Evolutionary conservation across 1,140 invertebrate species (phyloP).

Genomic region (Caenorhabditis latens): DNA sequence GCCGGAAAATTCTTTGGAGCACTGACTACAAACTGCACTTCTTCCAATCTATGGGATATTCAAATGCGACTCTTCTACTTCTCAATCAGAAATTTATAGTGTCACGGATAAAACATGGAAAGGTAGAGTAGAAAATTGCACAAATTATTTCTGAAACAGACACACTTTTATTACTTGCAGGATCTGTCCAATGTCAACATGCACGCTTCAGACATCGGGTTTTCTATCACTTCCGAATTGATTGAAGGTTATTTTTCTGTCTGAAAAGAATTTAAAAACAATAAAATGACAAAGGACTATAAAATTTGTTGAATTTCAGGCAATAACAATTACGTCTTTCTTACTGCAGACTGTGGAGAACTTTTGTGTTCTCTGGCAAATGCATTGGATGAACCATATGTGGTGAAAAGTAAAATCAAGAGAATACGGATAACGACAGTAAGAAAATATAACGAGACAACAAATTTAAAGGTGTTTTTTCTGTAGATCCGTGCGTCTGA

Average conservation of each 20-base stretch:
- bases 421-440: neutral
- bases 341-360: constrained; percentile 49
- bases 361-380: constrained; percentile 5
- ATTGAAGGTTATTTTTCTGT: constrained; percentile 23
- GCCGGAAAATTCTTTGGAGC: constrained; percentile 27
- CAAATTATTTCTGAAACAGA: no score
- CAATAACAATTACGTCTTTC: constrained; percentile 45
- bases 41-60: constrained; percentile 42
- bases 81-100: constrained; percentile 22
- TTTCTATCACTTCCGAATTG: constrained; percentile 40
- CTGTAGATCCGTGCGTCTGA: constrained; percentile 21
- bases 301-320: constrained; percentile 10
- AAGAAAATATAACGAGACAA: neutral
- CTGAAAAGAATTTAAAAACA: neutral
- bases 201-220: constrained; percentile 48
- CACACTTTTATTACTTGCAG: neutral
- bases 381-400: constrained; percentile 23
- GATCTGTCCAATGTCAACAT: constrained; percentile 45
- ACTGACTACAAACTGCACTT: constrained; percentile 37
- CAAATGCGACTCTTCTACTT: constrained; percentile 3
- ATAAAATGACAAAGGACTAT: neutral
- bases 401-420: constrained; percentile 31
- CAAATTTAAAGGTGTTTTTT: neutral
- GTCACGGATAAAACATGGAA: constrained; percentile 42
- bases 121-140: neutral